phyloP scores from a whole-genome alignment of 2,888 invertebrate species.

The Drosophila colorata region DNA sequence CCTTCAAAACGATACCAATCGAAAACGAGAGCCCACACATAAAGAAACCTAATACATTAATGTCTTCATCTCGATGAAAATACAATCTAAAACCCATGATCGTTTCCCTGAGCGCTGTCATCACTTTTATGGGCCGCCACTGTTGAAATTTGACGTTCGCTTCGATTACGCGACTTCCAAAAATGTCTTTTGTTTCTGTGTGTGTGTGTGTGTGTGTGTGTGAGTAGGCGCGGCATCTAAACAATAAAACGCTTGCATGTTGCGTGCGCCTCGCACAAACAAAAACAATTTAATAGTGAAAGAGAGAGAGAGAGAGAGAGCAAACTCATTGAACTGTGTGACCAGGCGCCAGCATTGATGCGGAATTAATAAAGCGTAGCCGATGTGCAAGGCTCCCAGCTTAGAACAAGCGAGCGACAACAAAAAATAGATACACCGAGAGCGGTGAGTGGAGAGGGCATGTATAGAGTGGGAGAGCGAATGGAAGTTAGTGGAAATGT shows the following conservation, averaged over 20 bases:
- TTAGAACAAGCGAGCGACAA: conserved; percentile 58
- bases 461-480: conserved; percentile 11
- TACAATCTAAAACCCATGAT: conserved; percentile 23
- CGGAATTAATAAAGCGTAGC: conserved; percentile 72
- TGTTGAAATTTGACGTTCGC: conserved; percentile 48
- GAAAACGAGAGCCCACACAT: conserved; percentile 5
- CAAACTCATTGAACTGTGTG: conserved; percentile 61
- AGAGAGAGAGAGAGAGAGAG: conserved; percentile 8
- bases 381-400: conserved; percentile 28
- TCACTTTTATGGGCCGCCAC: conserved; percentile 44
- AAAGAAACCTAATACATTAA: conserved; percentile 34
- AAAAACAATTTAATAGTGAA: conserved; percentile 12
- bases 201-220: conserved; percentile 13
- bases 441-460: conserved; percentile 2
- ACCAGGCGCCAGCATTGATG: conserved; percentile 64
- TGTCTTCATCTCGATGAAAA: conserved; percentile 27
- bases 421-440: conserved; percentile 16
- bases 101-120: conserved; percentile 34
- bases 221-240: conserved; percentile 38
- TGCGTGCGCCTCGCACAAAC: conserved; percentile 27
- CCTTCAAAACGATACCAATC: conserved; percentile 2
- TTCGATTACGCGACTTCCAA: conserved; percentile 37
- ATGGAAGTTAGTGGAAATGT: conserved; percentile 29
- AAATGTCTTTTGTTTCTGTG: conserved; percentile 8
- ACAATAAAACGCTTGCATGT: conserved; percentile 51